Base-by-base conservation (phyloP, 2,888 invertebrate species). In the Lissonota sp. region DNA sequence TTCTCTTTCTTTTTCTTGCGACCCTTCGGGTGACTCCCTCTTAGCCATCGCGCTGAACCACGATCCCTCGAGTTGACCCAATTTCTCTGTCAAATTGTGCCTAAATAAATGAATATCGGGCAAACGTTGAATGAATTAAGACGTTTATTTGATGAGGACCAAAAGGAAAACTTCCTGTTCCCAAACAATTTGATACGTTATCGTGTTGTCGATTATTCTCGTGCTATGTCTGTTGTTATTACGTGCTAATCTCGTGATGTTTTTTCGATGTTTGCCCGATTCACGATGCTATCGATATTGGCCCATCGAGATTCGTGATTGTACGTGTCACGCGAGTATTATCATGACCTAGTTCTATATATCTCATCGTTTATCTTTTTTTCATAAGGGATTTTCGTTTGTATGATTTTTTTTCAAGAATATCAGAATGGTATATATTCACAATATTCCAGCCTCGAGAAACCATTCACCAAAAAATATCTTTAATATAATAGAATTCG, bases 71-170 rank as follows among this genome's bases (percentile, higher is more conserved):
- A 26, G 87, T 88, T 91, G 91, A 91, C 91, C 92, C 87, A 92
- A 91, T 91, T 91, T 89, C 85, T 85, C 86, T 87, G 57, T 88
- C 88, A 87, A 88, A 89, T 90, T 88, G 83, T 83, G 81, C 87
- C 86, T 87, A 88, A 89, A 90, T 90, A 89, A 91, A 90, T 88
- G 89, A 90, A 84, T n/a, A n/a, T n/a, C 87, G 78, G 84, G 82
- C 86, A 84, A 87, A 86, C 85, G 83, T 87, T 86, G 87, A 89
- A 88, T 86, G 90, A 91, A 91, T 90, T 88, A 88, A 86, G 88
- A 87, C 88, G 87, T 89, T 89, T 89, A 87, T 91, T 91, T 88
- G 88, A 81, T 84, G 87, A 86, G 84, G 86, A 84, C 80, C 85
- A 83, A 82, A 86, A 86, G 86, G 26, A 26, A 26, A 26, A 26